phyloP scores from a whole-genome alignment of 2,888 invertebrate species.

The Nomada flava region DNA sequence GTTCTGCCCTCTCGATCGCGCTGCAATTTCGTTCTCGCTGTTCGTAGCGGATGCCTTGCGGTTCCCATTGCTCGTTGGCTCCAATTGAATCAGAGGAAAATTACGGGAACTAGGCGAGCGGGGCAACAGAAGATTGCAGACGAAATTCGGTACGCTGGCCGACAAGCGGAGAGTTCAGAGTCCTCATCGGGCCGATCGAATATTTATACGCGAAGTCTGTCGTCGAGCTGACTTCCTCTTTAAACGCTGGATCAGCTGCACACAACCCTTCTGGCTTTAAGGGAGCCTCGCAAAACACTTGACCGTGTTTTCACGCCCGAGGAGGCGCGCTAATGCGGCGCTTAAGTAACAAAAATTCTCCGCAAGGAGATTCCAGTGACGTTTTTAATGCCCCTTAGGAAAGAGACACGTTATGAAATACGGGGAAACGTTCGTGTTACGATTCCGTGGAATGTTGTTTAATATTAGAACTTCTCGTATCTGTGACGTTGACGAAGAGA shows the following conservation, averaged over 20 bases:
- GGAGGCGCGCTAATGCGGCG: constrained; percentile 31
- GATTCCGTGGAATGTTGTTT: background rate
- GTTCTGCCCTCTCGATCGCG: constrained; percentile 12
- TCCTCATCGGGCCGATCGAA: no score
- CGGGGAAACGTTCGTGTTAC: background rate
- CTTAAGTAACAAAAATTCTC: constrained; percentile 44
- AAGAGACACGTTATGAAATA: background rate
- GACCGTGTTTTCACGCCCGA: background rate
- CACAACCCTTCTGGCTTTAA: no score
- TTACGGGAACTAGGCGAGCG: no score
- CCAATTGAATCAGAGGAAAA: background rate
- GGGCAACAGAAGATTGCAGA: no score
- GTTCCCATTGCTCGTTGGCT: background rate
- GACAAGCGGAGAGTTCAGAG: no score
- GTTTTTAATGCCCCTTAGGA: background rate
- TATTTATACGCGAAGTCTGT: no score
- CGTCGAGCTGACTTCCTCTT: no score
- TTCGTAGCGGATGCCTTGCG: background rate
- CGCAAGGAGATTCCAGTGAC: background rate
- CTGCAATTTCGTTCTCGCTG: constrained; percentile 19
- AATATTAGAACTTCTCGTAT: background rate
- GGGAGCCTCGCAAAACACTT: no score
- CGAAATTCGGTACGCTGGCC: no score
- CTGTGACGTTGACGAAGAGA: constrained; percentile 35
- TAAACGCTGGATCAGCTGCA: no score